Conservation (phyloP, 2,888 invertebrate genomes). For the Morpho helenor region DNA sequence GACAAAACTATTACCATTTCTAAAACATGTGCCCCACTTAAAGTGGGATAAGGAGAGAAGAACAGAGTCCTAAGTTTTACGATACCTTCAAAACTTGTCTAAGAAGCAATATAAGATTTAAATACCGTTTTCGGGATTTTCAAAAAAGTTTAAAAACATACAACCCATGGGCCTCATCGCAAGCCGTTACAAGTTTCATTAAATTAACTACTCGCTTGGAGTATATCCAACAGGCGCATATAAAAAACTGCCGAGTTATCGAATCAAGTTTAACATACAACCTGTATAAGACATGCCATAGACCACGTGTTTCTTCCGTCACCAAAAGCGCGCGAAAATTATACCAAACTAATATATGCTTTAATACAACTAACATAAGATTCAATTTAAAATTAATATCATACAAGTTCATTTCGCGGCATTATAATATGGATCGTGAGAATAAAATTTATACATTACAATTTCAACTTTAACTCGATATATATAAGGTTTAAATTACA, state of each 20-base stretch:
- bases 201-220: background rate
- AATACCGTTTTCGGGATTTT: too few relatives aligned
- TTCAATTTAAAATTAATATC: constrained; percentile 7
- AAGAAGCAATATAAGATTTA: too few relatives aligned
- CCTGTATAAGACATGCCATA: constrained; percentile 16
- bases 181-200: background rate
- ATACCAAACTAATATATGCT: constrained; percentile 7
- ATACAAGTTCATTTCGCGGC: constrained; percentile 17
- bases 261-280: constrained; percentile 9
- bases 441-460: constrained; percentile 21
- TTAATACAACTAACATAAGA: constrained; percentile 1
- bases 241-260: constrained; percentile 6
- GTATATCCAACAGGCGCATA: background rate
- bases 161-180: too few relatives aligned
- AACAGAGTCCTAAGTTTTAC: too few relatives aligned
- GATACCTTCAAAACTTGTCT: too few relatives aligned
- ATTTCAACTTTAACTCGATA: constrained; percentile 18
- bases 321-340: constrained; percentile 32
- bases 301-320: constrained; percentile 23
- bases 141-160: too few relatives aligned
- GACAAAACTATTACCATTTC: too few relatives aligned
- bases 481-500: constrained; percentile 11
- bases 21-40: too few relatives aligned
- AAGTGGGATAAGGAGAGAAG: too few relatives aligned
- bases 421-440: constrained; percentile 37